A percentile compares a stretch with the other conserved stretches of the same genome.
These are phyloP conservation scores for Ranitomeya imitator DNA, from an alignment of 2,113 vertebrate species.

Conservation along the genomic window DNA sequence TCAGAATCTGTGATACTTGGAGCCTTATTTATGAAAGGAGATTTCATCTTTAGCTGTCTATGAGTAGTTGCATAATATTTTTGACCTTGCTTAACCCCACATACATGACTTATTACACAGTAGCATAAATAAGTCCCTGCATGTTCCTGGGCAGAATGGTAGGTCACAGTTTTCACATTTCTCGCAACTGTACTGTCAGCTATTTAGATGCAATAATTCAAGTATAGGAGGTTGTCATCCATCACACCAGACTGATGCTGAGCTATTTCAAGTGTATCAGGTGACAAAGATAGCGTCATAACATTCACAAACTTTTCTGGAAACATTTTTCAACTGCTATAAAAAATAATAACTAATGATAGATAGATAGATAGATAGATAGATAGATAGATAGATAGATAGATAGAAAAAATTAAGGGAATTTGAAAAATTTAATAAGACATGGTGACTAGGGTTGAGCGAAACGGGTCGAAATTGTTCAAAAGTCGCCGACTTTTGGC, in stretches of 20 bases:
- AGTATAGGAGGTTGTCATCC: too few species aligned
- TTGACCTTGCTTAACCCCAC: slow-evolving; percentile 6
- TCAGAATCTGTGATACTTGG: neutral
- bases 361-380: too few species aligned
- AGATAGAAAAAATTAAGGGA: too few species aligned
- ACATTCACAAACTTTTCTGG: neutral
- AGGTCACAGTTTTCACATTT: slow-evolving; percentile 1
- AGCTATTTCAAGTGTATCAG: neutral
- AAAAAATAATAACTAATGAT: too few species aligned
- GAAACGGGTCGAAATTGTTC: too few species aligned
- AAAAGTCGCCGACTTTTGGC: too few species aligned
- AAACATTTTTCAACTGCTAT: neutral
- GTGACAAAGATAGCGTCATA: neutral
- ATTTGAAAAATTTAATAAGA: too few species aligned
- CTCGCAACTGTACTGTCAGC: neutral
- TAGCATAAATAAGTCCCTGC: neutral
- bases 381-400: too few species aligned
- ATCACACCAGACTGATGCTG: too few species aligned
- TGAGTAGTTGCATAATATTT: neutral
- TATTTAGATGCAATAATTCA: neutral
- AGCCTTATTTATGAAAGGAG: neutral
- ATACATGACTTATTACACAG: neutral
- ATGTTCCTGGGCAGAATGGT: neutral
- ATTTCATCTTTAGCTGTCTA: slow-evolving; percentile 8
- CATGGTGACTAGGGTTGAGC: too few species aligned